Conservation (phyloP, 1,140 invertebrate genomes). For the Caerostris extrusa region DNA sequence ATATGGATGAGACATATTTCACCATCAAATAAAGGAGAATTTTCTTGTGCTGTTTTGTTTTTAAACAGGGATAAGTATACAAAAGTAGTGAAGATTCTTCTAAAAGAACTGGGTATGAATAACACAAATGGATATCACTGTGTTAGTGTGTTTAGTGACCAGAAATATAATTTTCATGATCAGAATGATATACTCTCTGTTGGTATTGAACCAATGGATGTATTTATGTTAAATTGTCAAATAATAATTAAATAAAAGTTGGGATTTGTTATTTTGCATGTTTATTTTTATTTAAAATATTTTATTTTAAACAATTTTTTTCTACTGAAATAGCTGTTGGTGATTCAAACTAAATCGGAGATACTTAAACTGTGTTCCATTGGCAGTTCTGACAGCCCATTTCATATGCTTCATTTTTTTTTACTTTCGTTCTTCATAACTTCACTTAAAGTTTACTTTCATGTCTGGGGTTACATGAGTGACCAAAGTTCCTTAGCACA, state of each 20-base stretch:
- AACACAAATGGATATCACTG: constrained; percentile 24
- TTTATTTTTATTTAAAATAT: neutral
- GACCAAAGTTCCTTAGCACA: too few species aligned
- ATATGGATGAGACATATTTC: constrained; percentile 83
- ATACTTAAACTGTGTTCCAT: too few species aligned
- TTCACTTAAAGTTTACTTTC: too few species aligned
- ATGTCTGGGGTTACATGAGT: too few species aligned
- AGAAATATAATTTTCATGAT: constrained; percentile 29
- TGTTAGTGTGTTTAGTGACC: constrained; percentile 22
- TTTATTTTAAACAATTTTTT: too few species aligned
- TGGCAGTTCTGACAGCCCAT: too few species aligned
- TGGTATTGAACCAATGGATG: constrained; percentile 7
- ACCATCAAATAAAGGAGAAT: constrained; percentile 81
- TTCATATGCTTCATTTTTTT: too few species aligned
- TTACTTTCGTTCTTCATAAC: too few species aligned
- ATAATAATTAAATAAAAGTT: constrained; percentile 8
- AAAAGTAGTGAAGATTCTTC: constrained; percentile 83
- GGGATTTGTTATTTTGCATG: neutral
- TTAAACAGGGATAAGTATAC: constrained; percentile 89
- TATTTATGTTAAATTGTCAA: constrained; percentile 49
- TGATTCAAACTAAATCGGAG: too few species aligned
- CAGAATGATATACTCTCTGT: neutral
- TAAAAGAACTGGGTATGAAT: constrained; percentile 82
- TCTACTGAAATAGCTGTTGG: too few species aligned
- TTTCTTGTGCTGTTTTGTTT: constrained; percentile 92